Base-by-base conservation (phyloP, 2,797 vertebrate species). In the Allobates femoralis region DNA sequence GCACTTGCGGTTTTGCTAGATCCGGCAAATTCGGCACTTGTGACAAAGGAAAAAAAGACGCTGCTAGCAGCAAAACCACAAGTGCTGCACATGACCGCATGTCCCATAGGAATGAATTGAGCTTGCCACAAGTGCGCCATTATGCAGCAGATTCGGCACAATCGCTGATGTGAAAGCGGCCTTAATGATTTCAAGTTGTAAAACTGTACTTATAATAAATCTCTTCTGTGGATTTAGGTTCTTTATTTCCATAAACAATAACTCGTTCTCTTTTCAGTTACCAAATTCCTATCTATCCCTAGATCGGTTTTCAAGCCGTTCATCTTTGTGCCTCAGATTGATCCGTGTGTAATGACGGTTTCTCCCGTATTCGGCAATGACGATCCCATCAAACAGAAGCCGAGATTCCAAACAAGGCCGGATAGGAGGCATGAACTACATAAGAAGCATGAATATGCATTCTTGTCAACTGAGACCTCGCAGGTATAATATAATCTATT, bases 231-330 rank as follows among this genome's bases (percentile, higher is more conserved):
- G 5, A 62, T 15, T 26, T n/a, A 62, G 11, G 26, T 1, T n/a
- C 58, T 12, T 14, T 60, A n/a, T 0, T 60, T 60, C 23, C 10
- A 5, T n/a, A 60, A 62, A 26, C 11, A 1, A n/a, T 62, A 28
- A n/a, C 23, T 56, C 28, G 37, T 3, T 51, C 1, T 46, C 19
- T 4, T 15, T 79, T 66, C 55, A 15, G 15, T 76, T 81, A 53
- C 28, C 23, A n/a, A 90, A 84, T 79, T 28, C 5, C 2, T 53
- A 1, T 28, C 46, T 53, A 14, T 2, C 93, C 90, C 85, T 90
- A 99, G 98, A 92, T 99, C 98, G 79, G 86, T 99, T 58, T 99
- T 99, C 92, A 99, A 99, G 93, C 98, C 98, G 23, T 99, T 99
- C 91, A 89, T 99, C 92, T 99, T 99, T 92, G 96, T 97, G 87